A percentile compares a stretch with the other conserved stretches of the same genome.
Evolutionary conservation across 92 coral and sea anemone species (phyloP).

Genomic region (Epizoanthus rinbou): DNA sequence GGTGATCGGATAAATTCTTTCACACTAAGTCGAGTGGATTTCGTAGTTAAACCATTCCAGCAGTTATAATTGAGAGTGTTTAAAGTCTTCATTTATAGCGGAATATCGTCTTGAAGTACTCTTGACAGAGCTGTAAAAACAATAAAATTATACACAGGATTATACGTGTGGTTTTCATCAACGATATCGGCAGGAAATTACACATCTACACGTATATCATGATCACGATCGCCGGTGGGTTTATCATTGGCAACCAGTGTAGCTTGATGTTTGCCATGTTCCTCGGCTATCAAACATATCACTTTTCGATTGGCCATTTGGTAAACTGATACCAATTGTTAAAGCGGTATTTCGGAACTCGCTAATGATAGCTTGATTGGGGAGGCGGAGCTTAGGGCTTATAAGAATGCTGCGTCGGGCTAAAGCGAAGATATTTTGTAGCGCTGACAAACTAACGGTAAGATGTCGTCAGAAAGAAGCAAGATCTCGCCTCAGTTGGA

Average conservation of each 20-base stretch:
- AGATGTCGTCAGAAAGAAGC: constrained; percentile 32
- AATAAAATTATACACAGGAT: constrained; percentile 10
- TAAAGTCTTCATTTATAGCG: not conserved
- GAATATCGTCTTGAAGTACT: constrained; percentile 20
- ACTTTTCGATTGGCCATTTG: constrained; percentile 42
- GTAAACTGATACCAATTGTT: constrained; percentile 39
- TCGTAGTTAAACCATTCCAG: constrained; percentile 4
- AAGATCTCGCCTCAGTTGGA: not conserved
- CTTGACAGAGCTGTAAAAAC: constrained; percentile 4
- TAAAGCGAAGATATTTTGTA: not conserved
- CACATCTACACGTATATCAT: constrained; percentile 1
- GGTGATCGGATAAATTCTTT: not conserved
- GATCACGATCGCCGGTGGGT: not conserved
- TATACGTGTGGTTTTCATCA: constrained; percentile 30
- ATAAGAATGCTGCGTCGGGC: constrained; percentile 56
- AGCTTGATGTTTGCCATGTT: constrained; percentile 19
- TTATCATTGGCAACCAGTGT: constrained; percentile 19
- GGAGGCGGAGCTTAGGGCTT: constrained; percentile 90
- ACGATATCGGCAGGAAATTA: constrained; percentile 25
- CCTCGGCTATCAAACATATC: constrained; percentile 27
- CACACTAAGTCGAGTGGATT: constrained; percentile 4
- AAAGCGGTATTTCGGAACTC: constrained; percentile 57
- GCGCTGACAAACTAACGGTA: constrained; percentile 2
- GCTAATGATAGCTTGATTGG: constrained; percentile 94
- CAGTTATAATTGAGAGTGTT: not conserved